Percentiles rank a stretch among this genome's conserved stretches.
Evolutionary conservation across 2,888 invertebrate species (phyloP).

Genomic region (Pimpla rufipes): DNA sequence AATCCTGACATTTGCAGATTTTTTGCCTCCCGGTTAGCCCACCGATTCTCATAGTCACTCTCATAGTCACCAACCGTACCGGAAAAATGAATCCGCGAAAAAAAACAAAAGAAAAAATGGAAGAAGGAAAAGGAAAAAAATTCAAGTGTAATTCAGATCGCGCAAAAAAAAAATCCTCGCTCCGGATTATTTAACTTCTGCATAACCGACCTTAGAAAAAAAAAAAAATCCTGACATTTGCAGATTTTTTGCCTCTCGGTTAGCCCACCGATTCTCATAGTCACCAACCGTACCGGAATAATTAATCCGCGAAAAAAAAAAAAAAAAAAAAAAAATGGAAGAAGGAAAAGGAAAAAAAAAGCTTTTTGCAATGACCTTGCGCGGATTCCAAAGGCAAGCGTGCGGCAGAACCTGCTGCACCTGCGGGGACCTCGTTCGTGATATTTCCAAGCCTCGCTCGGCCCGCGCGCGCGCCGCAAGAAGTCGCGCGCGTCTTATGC

Average conservation of each 20-base stretch:
- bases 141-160: no score
- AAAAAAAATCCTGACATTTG: background rate
- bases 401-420: conserved; percentile 27
- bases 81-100: background rate
- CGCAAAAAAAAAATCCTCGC: no score
- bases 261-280: background rate
- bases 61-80: background rate
- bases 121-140: no score
- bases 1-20: background rate
- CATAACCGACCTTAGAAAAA: background rate
- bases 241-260: background rate
- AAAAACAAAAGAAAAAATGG: background rate
- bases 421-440: conserved; percentile 27
- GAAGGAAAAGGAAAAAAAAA: conserved; percentile 40
- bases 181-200: background rate
- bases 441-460: conserved; percentile 44
- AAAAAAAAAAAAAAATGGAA: background rate
- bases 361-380: conserved; percentile 58
- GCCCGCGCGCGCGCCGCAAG: conserved; percentile 1
- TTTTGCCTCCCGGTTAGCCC: background rate
- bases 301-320: background rate
- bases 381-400: conserved; percentile 61
- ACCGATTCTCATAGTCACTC: background rate
- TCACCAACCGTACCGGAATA: background rate
- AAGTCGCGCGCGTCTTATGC: background rate